phyloP scores from a whole-genome alignment of 2,888 invertebrate species.

The Temnothorax rugatulus region DNA sequence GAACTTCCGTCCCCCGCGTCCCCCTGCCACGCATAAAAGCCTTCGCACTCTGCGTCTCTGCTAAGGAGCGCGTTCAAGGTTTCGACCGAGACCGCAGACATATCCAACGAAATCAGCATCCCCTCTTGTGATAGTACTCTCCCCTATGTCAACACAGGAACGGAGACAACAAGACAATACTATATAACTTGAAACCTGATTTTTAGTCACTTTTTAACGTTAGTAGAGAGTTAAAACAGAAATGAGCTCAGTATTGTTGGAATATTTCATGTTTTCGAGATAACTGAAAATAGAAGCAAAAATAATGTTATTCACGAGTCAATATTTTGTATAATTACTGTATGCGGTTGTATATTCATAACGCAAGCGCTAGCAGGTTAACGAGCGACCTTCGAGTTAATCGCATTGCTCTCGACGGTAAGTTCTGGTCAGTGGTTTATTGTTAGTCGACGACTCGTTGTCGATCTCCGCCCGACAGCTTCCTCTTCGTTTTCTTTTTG shows the following conservation, averaged over 20 bases:
- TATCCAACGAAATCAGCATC: conserved; percentile 63
- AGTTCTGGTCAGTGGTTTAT: conserved; percentile 43
- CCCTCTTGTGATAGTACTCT: conserved; percentile 64
- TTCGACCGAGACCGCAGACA: conserved; percentile 79
- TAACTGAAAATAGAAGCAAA: background rate
- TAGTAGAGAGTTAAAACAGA: background rate
- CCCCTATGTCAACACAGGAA: conserved; percentile 61
- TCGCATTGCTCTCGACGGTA: conserved; percentile 25
- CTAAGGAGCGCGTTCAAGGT: conserved; percentile 79
- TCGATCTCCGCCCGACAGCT: conserved; percentile 31
- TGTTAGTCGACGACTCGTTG: conserved; percentile 45
- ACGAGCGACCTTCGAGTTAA: conserved; percentile 53
- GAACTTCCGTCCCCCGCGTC: conserved; percentile 37
- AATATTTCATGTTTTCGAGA: background rate
- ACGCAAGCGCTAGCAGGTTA: conserved; percentile 10
- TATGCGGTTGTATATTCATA: background rate
- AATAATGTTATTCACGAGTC: background rate
- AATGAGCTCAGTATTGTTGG: background rate
- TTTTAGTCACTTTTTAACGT: conserved; percentile 5
- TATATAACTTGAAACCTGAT: conserved; percentile 37
- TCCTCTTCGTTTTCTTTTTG: conserved; percentile 43
- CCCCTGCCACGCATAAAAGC: conserved; percentile 44
- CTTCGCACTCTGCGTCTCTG: conserved; percentile 57
- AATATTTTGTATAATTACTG: conserved; percentile 13
- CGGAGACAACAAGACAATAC: conserved; percentile 62